Conservation (phyloP, 92 coral and sea anemone genomes). For the Paragorgia papillata region DNA sequence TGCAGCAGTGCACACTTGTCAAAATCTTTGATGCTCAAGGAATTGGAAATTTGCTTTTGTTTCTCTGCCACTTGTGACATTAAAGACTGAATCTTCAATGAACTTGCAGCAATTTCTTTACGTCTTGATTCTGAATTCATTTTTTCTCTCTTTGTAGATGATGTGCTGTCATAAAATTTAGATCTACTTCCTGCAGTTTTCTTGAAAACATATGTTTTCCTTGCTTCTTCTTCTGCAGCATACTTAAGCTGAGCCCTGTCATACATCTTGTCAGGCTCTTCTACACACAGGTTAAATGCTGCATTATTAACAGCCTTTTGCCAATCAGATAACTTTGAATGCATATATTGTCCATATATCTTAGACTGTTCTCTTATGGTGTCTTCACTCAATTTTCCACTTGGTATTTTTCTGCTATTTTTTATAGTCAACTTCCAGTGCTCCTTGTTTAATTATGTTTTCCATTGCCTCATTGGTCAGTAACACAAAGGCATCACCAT, state of each 20-base stretch:
- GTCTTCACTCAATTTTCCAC: constrained; percentile 28
- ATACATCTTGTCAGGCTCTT: constrained; percentile 42
- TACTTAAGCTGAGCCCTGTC: constrained; percentile 40
- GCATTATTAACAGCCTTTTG: constrained; percentile 47
- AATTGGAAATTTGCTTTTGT: too few relatives aligned
- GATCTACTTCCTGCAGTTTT: constrained; percentile 39
- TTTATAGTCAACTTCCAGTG: not conserved
- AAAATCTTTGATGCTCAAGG: too few relatives aligned
- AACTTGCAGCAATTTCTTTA: constrained; percentile 43
- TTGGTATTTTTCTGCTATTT: too few relatives aligned
- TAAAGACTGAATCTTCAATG: too few relatives aligned
- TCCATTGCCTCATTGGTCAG: constrained; percentile 19
- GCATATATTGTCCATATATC: constrained; percentile 37
- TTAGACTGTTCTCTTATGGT: constrained; percentile 49
- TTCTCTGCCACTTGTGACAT: too few relatives aligned
- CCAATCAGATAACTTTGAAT: constrained; percentile 41
- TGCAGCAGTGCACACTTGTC: too few relatives aligned
- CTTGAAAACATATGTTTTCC: constrained; percentile 39
- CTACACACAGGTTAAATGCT: constrained; percentile 27
- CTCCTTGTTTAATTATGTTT: constrained; percentile 14
- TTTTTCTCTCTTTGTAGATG: too few relatives aligned
- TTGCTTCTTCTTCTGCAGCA: constrained; percentile 45
- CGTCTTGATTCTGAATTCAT: constrained; percentile 30
- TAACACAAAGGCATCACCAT: constrained; percentile 18
- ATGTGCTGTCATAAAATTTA: constrained; percentile 27